These are phyloP conservation scores for Sesamia inferens DNA, from an alignment of 2,888 invertebrate species.

Conservation along the genomic window DNA sequence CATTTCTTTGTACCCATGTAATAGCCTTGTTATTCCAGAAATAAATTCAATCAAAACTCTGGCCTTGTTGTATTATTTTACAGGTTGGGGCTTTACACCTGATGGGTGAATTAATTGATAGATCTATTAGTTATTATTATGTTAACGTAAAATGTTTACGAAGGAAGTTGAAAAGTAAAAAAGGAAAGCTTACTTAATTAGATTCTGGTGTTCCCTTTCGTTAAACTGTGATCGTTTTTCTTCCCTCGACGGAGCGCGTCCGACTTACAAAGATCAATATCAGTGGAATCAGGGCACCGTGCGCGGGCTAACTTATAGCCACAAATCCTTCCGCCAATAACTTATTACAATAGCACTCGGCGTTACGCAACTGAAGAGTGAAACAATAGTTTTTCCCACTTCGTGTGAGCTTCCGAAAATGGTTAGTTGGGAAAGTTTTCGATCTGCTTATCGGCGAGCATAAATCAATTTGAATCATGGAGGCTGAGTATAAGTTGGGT, in stretches of 20 bases:
- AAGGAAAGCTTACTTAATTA: constrained; percentile 64
- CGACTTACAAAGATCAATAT: constrained; percentile 84
- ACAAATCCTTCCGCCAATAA: constrained; percentile 82
- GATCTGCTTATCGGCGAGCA: constrained; percentile 84
- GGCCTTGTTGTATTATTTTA: constrained; percentile 38
- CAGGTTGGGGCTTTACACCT: neutral
- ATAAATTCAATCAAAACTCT: constrained; percentile 56
- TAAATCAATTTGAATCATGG: constrained; percentile 89
- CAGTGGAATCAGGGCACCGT: constrained; percentile 83
- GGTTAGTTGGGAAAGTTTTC: constrained; percentile 76
- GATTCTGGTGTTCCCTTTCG: constrained; percentile 69
- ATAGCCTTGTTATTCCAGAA: constrained; percentile 58
- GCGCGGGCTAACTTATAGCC: constrained; percentile 79
- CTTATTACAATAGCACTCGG: constrained; percentile 81
- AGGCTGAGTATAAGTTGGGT: constrained; percentile 79
- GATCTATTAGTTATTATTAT: constrained; percentile 55
- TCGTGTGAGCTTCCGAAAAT: constrained; percentile 66
- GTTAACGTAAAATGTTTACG: constrained; percentile 59
- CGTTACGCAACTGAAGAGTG: constrained; percentile 73
- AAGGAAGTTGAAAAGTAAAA: constrained; percentile 47
- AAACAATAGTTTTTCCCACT: constrained; percentile 78
- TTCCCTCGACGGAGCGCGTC: constrained; percentile 71
- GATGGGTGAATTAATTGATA: constrained; percentile 26
- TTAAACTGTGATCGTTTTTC: constrained; percentile 75
- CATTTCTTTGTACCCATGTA: constrained; percentile 61